phyloP scores from a whole-genome alignment of 2,888 invertebrate genomes.

The Syritta pipiens region DNA sequence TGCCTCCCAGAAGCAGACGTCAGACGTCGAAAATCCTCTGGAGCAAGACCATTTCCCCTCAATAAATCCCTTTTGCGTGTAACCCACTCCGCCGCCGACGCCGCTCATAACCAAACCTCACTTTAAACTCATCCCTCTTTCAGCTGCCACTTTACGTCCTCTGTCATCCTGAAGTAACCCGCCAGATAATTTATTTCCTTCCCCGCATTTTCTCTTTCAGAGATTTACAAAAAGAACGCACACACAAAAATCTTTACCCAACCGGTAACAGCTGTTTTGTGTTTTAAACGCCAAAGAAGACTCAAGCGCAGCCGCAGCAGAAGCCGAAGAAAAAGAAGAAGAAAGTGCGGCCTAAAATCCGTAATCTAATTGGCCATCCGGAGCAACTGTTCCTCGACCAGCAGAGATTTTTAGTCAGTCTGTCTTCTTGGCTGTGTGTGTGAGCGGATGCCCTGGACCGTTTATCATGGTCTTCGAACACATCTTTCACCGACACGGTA shows the following conservation, averaged over 20 bases:
- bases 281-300: not conserved
- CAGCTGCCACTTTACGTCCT: not conserved
- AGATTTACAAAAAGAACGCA: conserved; percentile 10
- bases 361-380: conserved; percentile 46
- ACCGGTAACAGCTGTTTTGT: conserved; percentile 41
- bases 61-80: too few species aligned
- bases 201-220: conserved; percentile 27
- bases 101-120: not conserved
- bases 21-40: too few species aligned
- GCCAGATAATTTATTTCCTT: conserved; percentile 17
- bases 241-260: conserved; percentile 1
- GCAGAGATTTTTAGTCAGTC: too few species aligned
- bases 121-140: not conserved
- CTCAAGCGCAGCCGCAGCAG: conserved; percentile 1
- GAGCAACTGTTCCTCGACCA: conserved; percentile 14
- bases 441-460: not conserved
- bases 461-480: not conserved
- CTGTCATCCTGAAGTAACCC: not conserved
- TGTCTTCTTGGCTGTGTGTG: not conserved
- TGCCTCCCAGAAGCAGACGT: too few species aligned
- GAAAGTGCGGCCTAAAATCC: conserved; percentile 35
- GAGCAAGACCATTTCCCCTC: too few species aligned
- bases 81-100: not conserved
- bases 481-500: conserved; percentile 3
- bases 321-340: not conserved